Percentiles rank a stretch among this genome's conserved stretches.
phyloP scores from a whole-genome alignment of 2,888 invertebrate genomes.

The Athalia circularis region DNA sequence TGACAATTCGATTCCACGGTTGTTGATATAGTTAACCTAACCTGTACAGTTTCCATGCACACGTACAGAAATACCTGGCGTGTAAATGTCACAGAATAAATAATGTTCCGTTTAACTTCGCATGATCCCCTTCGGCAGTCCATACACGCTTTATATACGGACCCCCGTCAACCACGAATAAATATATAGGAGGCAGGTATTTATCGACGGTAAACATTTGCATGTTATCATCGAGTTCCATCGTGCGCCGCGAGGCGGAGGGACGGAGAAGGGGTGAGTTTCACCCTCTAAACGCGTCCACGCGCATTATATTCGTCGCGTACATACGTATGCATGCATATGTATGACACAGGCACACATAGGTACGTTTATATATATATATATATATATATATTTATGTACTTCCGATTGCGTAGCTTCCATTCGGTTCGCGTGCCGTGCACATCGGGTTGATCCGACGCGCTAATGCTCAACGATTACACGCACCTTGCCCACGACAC shows the following conservation, averaged over 20 bases:
- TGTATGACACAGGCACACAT: background rate
- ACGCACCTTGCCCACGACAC: slow-evolving; percentile 60
- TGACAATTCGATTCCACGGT: too few species aligned
- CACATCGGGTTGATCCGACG: slow-evolving; percentile 47
- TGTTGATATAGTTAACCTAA: too few species aligned
- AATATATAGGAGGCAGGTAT: slow-evolving; percentile 56
- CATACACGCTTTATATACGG: background rate
- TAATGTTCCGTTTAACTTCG: slow-evolving; percentile 24
- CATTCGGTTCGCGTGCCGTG: background rate
- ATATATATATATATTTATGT: slow-evolving; percentile 6
- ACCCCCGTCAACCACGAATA: slow-evolving; percentile 25
- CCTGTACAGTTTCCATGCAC: too few species aligned
- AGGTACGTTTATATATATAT: slow-evolving; percentile 12
- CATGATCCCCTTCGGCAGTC: too few species aligned
- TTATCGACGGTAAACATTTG: slow-evolving; percentile 63
- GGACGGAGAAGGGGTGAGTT: slow-evolving; percentile 24
- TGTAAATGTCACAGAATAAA: slow-evolving; percentile 34
- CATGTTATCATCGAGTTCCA: slow-evolving; percentile 56
- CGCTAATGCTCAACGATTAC: slow-evolving; percentile 64
- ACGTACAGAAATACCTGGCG: background rate
- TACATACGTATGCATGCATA: slow-evolving; percentile 48
- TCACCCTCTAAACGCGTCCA: slow-evolving; percentile 48
- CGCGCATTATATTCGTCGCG: too few species aligned
- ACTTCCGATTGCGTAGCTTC: background rate
- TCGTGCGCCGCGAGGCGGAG: background rate